Conservation (phyloP, 2,797 vertebrate species). For the Cynopterus sphinx region DNA sequence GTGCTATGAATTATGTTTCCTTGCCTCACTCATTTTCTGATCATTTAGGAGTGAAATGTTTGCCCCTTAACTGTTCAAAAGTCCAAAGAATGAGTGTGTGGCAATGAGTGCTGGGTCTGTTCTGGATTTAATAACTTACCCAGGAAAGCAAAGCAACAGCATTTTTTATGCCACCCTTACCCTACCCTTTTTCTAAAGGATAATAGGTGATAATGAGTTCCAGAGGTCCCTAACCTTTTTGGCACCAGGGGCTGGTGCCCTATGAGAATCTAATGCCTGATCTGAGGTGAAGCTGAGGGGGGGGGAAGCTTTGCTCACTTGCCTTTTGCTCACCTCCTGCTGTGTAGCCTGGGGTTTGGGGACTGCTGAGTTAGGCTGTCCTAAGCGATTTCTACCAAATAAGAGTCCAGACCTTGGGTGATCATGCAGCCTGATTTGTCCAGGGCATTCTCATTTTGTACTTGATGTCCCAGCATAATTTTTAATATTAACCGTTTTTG, state of each 20-base stretch:
- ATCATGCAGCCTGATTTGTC: neutral
- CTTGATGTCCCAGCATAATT: neutral
- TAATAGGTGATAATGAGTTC: neutral
- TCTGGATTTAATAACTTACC: conserved; percentile 3
- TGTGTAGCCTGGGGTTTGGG: too few relatives aligned
- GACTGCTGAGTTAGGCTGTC: neutral
- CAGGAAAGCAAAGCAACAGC: neutral
- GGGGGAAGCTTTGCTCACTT: too few relatives aligned
- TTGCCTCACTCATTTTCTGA: neutral
- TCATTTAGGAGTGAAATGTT: neutral
- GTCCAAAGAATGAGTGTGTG: neutral
- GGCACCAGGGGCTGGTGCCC: too few relatives aligned
- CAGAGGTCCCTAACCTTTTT: too few relatives aligned
- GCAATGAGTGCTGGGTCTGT: neutral
- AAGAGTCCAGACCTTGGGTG: neutral
- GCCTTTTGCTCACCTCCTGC: too few relatives aligned
- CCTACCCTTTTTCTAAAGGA: neutral
- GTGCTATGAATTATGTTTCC: neutral
- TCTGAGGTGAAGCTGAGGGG: too few relatives aligned
- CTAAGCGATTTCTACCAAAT: neutral
- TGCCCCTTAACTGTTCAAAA: neutral
- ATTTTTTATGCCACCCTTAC: neutral
- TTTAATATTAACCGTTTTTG: neutral
- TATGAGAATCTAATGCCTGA: too few relatives aligned
- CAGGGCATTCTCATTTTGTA: neutral